Evolutionary conservation across 2,113 vertebrate genomes (phyloP), one percentile per base, ranked within the genome.

Genomic region (Ancistrus triradiatus): DNA sequence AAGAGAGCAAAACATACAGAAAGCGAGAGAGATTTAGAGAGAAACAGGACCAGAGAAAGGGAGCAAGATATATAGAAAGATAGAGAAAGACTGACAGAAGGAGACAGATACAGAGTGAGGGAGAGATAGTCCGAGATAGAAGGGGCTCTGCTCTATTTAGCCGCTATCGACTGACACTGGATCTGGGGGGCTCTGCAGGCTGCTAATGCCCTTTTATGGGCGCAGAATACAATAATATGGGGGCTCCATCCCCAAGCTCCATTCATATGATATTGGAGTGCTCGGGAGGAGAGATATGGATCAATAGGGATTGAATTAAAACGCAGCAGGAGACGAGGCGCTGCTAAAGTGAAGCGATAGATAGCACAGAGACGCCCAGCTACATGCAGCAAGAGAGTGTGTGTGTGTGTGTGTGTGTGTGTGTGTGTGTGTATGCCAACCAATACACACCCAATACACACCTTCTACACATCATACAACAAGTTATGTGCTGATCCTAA

Each of bases 121-220:
- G 62, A 40, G 48, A 72, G 31, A n/a, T n/a, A n/a, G n/a, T n/a
- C n/a, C n/a, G n/a, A n/a, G n/a, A n/a, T n/a, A n/a, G 25, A 59
- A 68, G 65, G 73, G 61, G 27, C 51, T 51, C 55, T 59, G 47
- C 70, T 70, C 77, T 81, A 72, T 79, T 76, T 77, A 73, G 80
- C 76, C 69, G 48, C 69, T 82, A 82, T 86, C 59, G 85, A 89
- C 81, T 83, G 82, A 81, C 75, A 88, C 82, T 77, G 75, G 84
- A 87, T 86, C 81, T 76, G 76, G 73, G 78, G 47, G 78, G 83
- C 79, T 82, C 79, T 78, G 62, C 50, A 77, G 82, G 81, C 86
- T 83, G 74, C 81, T 89, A 87, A 88, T 87, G 86, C 78, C 69
- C 79, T 87, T n/a, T 81, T 81, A 84, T 84, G 81, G 83, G 83